Conservation (phyloP, 37 sponge, comb jelly and placozoan genomes). For the Trichoplax adhaerens region DNA sequence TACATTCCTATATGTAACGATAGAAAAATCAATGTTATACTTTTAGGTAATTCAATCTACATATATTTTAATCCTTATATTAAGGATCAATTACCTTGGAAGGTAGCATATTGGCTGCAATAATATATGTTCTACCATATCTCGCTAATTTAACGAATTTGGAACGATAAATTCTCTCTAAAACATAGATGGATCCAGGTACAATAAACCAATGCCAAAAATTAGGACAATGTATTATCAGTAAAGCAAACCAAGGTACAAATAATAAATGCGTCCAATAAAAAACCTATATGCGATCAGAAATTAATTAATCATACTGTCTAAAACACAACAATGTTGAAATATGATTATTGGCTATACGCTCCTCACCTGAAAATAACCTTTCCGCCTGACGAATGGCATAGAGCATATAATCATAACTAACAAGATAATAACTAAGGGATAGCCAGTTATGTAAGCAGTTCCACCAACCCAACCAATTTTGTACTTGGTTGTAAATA, state of each 20-base stretch:
- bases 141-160: slow-evolving; percentile 44
- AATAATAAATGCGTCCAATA: slow-evolving; percentile 68
- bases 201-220: slow-evolving; percentile 71
- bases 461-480: slow-evolving; percentile 46
- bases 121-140: slow-evolving; percentile 53
- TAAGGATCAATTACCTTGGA: slow-evolving; percentile 32
- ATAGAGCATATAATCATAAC: slow-evolving; percentile 42
- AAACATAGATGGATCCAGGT: slow-evolving; percentile 43
- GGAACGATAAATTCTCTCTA: slow-evolving; percentile 45
- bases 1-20: too few species aligned
- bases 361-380: slow-evolving; percentile 38
- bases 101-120: slow-evolving; percentile 45
- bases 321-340: too few species aligned
- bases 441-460: slow-evolving; percentile 33
- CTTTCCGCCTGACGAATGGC: slow-evolving; percentile 52
- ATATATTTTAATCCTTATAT: too few species aligned
- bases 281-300: slow-evolving; percentile 35
- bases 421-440: slow-evolving; percentile 31
- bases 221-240: slow-evolving; percentile 50
- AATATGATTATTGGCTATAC: neutral
- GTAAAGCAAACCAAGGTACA: slow-evolving; percentile 37
- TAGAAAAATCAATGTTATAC: too few species aligned
- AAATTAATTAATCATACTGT: too few species aligned
- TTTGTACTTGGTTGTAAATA: slow-evolving; percentile 26
- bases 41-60: too few species aligned